Evolutionary conservation across 2,888 invertebrate genomes (phyloP).

Genomic region (Drosophila stalkeri): DNA sequence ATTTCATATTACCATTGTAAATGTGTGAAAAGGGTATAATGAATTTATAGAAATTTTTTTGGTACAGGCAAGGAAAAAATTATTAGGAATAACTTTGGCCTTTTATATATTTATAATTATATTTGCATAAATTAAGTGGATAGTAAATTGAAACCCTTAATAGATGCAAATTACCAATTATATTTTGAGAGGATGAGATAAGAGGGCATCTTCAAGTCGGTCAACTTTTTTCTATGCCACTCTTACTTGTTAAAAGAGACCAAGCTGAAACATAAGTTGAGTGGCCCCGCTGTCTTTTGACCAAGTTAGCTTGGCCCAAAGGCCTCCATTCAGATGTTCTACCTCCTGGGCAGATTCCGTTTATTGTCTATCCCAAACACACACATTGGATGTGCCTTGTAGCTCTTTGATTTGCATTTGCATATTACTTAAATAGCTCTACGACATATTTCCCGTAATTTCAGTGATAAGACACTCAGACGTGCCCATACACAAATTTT

Average conservation of each 20-base stretch:
- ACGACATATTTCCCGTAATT: conserved; percentile 48
- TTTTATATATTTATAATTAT: background rate
- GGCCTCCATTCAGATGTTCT: conserved; percentile 1
- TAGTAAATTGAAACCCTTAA: background rate
- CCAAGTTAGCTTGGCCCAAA: conserved; percentile 48
- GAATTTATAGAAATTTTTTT: background rate
- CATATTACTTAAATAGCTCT: conserved; percentile 46
- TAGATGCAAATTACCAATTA: no score
- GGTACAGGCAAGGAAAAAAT: background rate
- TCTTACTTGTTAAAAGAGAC: conserved; percentile 20
- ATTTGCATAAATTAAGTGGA: background rate
- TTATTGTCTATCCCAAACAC: background rate
- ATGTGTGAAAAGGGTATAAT: background rate
- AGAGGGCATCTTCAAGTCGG: background rate
- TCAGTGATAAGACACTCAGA: conserved; percentile 63
- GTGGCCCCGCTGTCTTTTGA: conserved; percentile 58
- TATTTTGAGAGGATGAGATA: background rate
- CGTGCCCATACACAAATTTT: conserved; percentile 53
- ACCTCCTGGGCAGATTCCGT: background rate
- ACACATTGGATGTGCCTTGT: background rate
- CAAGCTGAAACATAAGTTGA: conserved; percentile 33
- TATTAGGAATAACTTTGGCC: background rate
- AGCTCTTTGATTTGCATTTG: conserved; percentile 36
- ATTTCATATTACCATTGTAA: conserved; percentile 3
- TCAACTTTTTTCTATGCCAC: background rate